Percentiles rank a stretch among this genome's conserved stretches.
Evolutionary conservation across 2,797 vertebrate genomes (phyloP).

Genomic region (Spatula clypeata): DNA sequence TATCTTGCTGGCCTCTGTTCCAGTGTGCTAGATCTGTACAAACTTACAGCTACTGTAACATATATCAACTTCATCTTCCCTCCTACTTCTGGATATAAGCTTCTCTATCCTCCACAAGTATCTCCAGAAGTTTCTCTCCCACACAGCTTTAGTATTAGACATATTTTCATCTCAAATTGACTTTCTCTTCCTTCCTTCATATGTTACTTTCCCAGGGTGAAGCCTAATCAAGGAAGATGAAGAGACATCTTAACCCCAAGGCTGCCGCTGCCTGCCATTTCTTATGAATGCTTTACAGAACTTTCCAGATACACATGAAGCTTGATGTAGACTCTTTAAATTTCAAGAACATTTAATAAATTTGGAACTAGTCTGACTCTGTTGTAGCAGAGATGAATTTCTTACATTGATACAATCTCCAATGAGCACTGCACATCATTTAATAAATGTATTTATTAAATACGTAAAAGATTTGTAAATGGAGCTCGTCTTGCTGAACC

Average conservation of each 20-base stretch:
- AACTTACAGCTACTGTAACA: background rate
- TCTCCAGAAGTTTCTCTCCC: background rate
- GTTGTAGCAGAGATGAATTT: slow-evolving; percentile 62
- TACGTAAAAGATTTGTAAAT: slow-evolving; percentile 76
- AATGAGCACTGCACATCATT: slow-evolving; percentile 72
- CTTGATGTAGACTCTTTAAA: slow-evolving; percentile 60
- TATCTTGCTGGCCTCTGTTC: background rate
- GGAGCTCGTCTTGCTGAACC: slow-evolving; percentile 63
- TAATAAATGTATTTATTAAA: slow-evolving; percentile 83
- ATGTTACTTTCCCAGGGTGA: background rate
- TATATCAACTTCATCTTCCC: background rate
- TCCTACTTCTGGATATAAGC: background rate
- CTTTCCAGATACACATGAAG: slow-evolving; percentile 51
- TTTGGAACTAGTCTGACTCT: slow-evolving; percentile 65
- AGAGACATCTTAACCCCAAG: background rate
- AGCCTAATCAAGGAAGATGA: background rate
- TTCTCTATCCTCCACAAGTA: background rate
- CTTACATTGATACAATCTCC: slow-evolving; percentile 63
- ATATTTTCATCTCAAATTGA: background rate
- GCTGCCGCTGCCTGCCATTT: background rate
- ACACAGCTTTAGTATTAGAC: background rate
- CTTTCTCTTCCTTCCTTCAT: background rate
- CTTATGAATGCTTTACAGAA: background rate
- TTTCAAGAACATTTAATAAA: slow-evolving; percentile 73
- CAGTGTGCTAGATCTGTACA: background rate